These are phyloP conservation scores for Cheilinus undulatus DNA, from an alignment of 2,113 vertebrate species.

Conservation along the genomic window DNA sequence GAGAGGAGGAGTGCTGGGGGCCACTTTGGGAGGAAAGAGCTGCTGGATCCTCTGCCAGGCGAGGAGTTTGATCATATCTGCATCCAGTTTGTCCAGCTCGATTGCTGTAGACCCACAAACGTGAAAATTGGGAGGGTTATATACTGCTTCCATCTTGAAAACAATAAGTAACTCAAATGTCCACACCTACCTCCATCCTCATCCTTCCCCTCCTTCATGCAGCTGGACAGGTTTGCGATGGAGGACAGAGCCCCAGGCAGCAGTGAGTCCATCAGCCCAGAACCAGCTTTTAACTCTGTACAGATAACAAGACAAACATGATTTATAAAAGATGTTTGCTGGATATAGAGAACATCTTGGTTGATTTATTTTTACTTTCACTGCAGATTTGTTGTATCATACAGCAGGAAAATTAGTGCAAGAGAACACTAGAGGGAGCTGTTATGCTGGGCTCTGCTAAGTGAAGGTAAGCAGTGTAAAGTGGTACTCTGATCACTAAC, in stretches of 20 bases:
- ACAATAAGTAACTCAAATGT: neutral
- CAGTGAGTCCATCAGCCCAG: conserved; percentile 83
- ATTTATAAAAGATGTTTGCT: no score
- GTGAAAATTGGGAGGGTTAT: neutral
- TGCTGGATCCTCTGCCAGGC: conserved; percentile 98
- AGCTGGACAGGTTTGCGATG: conserved; percentile 87
- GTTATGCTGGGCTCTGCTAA: neutral
- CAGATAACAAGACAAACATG: conserved; percentile 27
- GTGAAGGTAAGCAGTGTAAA: neutral
- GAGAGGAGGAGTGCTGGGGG: conserved; percentile 81
- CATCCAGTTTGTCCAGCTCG: conserved; percentile 93
- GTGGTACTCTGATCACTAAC: no score
- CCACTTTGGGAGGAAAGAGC: conserved; percentile 89
- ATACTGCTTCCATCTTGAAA: neutral
- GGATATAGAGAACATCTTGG: no score
- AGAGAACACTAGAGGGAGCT: conserved; percentile 9
- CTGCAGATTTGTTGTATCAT: neutral
- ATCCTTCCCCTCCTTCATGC: conserved; percentile 87
- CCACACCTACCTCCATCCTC: conserved; percentile 85
- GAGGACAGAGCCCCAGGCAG: conserved; percentile 85
- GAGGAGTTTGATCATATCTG: conserved; percentile 93
- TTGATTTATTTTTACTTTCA: no score
- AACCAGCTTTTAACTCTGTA: conserved; percentile 88
- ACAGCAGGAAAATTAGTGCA: neutral
- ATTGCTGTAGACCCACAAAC: conserved; percentile 82